Conservation (phyloP, 2,888 invertebrate genomes). For the Pseudococcus longispinus region DNA sequence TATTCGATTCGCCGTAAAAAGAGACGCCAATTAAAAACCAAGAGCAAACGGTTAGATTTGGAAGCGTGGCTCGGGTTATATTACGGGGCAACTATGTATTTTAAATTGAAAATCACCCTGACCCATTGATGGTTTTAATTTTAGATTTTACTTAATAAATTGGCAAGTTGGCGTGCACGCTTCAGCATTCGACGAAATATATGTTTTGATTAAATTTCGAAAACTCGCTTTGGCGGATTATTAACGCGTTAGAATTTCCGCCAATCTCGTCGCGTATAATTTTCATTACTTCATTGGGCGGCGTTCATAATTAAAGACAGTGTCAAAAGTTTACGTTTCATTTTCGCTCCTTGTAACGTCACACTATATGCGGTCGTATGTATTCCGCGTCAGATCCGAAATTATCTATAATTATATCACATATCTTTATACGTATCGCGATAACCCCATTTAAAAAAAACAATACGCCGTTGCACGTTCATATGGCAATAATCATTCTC, state of each 20-base stretch:
- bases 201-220: constrained; percentile 43
- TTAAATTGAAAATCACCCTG: constrained; percentile 6
- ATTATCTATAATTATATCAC: not conserved
- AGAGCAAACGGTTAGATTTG: not conserved
- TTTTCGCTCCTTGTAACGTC: not conserved
- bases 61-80: not conserved
- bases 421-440: not conserved
- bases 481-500: not conserved
- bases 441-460: not conserved
- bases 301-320: constrained; percentile 30
- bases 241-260: not conserved
- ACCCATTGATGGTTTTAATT: not conserved
- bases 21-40: not conserved
- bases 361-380: not conserved
- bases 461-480: not conserved
- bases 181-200: not conserved
- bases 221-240: constrained; percentile 38
- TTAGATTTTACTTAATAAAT: constrained; percentile 15
- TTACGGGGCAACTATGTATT: not conserved
- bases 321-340: constrained; percentile 40
- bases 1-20: not conserved
- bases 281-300: constrained; percentile 20
- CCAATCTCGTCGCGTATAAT: constrained; percentile 21
- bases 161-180: not conserved
- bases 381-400: not conserved